Conservation (phyloP, 2,888 invertebrate species). For the Phengaris arion region DNA sequence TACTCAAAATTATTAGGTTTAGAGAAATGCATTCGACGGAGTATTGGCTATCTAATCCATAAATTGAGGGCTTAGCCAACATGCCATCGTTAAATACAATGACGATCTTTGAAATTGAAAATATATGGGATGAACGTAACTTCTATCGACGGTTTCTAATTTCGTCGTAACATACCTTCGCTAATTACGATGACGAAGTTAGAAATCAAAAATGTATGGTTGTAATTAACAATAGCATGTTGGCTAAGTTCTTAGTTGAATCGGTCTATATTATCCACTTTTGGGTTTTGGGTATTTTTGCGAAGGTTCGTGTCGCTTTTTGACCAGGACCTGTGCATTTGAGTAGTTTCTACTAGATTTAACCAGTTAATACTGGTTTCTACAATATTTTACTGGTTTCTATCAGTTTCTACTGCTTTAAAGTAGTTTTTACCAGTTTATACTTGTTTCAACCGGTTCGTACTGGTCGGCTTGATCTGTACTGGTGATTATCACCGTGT, state of each 20-base stretch:
- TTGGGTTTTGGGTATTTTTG: not conserved
- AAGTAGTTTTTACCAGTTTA: not conserved
- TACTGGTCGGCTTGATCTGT: not conserved
- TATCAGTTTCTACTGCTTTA: not conserved
- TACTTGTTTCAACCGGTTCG: not conserved
- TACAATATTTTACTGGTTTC: not conserved
- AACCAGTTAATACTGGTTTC: not conserved
- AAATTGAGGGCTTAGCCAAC: no score
- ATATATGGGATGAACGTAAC: no score
- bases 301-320: not conserved
- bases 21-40: not conserved
- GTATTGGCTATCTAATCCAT: not conserved
- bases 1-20: not conserved
- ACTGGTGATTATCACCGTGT: constrained; percentile 77
- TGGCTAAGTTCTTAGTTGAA: no score
- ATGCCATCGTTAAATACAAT: no score
- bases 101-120: no score
- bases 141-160: no score
- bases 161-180: no score
- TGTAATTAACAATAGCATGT: no score
- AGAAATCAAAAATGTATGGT: no score
- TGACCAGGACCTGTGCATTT: constrained; percentile 22
- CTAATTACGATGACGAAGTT: no score
- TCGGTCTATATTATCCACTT: not conserved
- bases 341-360: not conserved